These are phyloP conservation scores for Chitala chitala DNA, from an alignment of 2,113 vertebrate species.

Conservation along the genomic window DNA sequence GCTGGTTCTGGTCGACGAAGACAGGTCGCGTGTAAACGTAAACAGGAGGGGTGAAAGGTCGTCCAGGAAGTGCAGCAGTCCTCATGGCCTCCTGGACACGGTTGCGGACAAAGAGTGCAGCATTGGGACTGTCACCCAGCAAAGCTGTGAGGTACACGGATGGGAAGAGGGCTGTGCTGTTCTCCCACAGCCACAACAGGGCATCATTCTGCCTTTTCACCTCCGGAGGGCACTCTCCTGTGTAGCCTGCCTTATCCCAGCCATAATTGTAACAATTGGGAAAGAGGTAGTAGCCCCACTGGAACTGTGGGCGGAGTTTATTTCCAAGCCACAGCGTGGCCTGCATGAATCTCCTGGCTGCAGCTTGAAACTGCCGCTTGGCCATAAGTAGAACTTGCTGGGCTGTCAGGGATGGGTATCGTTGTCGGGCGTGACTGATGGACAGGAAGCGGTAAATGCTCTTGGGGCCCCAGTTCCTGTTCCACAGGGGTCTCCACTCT, in stretches of 20 bases:
- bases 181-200: conserved; percentile 83
- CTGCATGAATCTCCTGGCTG: conserved; percentile 52
- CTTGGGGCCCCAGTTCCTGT: conserved; percentile 74
- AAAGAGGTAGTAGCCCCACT: conserved; percentile 92
- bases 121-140: conserved; percentile 63
- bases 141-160: conserved; percentile 76
- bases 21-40: conserved; percentile 74
- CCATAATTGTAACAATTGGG: conserved; percentile 87
- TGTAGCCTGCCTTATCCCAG: conserved; percentile 71
- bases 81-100: conserved; percentile 83
- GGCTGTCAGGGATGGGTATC: conserved; percentile 32
- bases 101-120: conserved; percentile 74
- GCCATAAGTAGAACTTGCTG: conserved; percentile 34
- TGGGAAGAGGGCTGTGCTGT: conserved; percentile 82
- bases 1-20: conserved; percentile 56
- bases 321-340: conserved; percentile 50
- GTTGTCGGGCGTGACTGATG: conserved; percentile 34
- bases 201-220: conserved; percentile 73
- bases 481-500: conserved; percentile 81
- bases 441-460: conserved; percentile 64
- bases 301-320: conserved; percentile 63
- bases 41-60: conserved; percentile 53
- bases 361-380: conserved; percentile 49
- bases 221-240: conserved; percentile 71
- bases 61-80: conserved; percentile 62